These are phyloP conservation scores for Acrobasis repandana DNA, from an alignment of 2,888 invertebrate species.

Conservation along the genomic window DNA sequence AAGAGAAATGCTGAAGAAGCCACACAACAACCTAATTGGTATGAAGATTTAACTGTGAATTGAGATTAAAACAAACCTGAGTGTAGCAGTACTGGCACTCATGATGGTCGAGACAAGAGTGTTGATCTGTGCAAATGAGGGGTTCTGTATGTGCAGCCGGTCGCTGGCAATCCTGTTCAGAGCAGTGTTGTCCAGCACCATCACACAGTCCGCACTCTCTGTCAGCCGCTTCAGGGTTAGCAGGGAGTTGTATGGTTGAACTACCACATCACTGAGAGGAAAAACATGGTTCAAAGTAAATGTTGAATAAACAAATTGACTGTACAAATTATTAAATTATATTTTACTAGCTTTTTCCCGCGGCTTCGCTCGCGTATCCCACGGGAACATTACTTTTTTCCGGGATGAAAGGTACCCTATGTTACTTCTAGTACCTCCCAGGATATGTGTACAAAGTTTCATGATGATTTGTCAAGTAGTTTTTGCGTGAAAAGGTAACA, in stretches of 20 bases:
- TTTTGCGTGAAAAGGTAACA: too few species aligned
- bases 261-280: slow-evolving; percentile 93
- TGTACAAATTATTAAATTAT: too few species aligned
- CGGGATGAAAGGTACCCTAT: too few species aligned
- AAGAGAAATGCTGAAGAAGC: too few species aligned
- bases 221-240: slow-evolving; percentile 96
- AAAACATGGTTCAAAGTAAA: neutral
- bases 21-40: too few species aligned
- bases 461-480: too few species aligned
- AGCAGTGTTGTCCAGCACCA: slow-evolving; percentile 98
- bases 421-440: too few species aligned
- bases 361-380: too few species aligned
- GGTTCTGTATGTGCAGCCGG: slow-evolving; percentile 96
- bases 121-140: slow-evolving; percentile 98
- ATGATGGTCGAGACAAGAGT: slow-evolving; percentile 98
- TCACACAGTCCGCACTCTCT: slow-evolving; percentile 98
- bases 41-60: neutral
- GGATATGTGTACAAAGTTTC: too few species aligned
- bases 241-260: slow-evolving; percentile 97
- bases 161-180: slow-evolving; percentile 96
- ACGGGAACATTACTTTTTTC: too few species aligned
- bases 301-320: too few species aligned
- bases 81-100: slow-evolving; percentile 98
- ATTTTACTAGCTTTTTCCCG: too few species aligned
- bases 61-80: slow-evolving; percentile 81